Evolutionary conservation across 2,888 invertebrate species (phyloP).

Genomic region (Platycnemis pennipes): DNA sequence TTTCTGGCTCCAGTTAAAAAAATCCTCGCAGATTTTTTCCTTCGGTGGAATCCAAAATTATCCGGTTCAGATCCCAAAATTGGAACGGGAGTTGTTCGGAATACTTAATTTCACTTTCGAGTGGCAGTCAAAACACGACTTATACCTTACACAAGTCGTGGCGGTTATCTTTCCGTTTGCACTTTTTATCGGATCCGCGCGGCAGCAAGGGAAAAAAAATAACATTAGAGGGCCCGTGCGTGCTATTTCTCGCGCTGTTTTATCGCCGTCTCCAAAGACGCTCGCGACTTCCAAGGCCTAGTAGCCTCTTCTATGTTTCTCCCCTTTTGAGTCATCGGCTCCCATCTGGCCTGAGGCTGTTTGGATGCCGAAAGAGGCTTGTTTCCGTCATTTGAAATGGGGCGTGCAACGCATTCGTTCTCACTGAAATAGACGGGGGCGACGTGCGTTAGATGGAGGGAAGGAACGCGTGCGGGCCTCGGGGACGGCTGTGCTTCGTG

Average conservation of each 20-base stretch:
- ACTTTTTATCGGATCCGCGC: too few relatives aligned
- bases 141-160: too few relatives aligned
- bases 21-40: too few relatives aligned
- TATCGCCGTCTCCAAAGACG: background rate
- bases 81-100: too few relatives aligned
- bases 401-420: slow-evolving; percentile 23
- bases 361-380: slow-evolving; percentile 5
- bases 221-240: background rate
- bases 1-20: too few relatives aligned
- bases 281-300: background rate
- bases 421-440: slow-evolving; percentile 28
- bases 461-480: background rate
- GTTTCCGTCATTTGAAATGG: slow-evolving; percentile 27
- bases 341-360: slow-evolving; percentile 7
- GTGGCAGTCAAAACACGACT: too few relatives aligned
- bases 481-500: background rate
- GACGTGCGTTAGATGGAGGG: too few relatives aligned
- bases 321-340: background rate
- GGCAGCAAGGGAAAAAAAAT: background rate
- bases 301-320: background rate
- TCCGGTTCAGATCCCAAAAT: too few relatives aligned
- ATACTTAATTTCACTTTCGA: too few relatives aligned
- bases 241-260: background rate
- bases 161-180: too few relatives aligned
- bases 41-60: too few relatives aligned